Base-by-base conservation (phyloP, 1,140 invertebrate species). In the Rhagoletis pomonella region DNA sequence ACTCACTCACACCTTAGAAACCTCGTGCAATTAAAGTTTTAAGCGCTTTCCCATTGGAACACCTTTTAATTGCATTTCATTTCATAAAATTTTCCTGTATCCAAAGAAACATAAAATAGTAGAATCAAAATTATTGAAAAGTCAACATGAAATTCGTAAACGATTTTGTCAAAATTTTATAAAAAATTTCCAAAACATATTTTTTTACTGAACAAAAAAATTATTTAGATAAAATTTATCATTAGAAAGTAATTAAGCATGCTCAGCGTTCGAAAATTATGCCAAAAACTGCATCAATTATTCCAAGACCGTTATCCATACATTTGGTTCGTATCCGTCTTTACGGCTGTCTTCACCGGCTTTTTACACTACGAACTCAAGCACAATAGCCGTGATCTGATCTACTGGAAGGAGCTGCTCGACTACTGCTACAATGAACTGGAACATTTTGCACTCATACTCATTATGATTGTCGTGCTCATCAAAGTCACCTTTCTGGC, bases 291-390 rank as follows among this genome's bases (percentile, higher is more conserved):
- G 29, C 89, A 88, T 69, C 81, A 90, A 14, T 90, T 91, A 42
- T 90, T 92, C 85, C 87, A 87, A 55, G 29, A 87, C 17, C 88
- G 92, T 65, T 92, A 92, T 67, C 90, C 90, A 0, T 87, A 84
- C 39, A 91, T 92, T 10, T 89, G 88, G n/a, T 44, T 92, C 12
- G 86, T 87, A 44, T 89, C 89, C 65, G 88, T 90, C 9, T 5
- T 89, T 58, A 88, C 88, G 6, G 86, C 89, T 1, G 50, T 91
- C 12, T 1, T 91, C 0, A 90, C 89, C 1, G 91, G 89, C 55
- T 92, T 90, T 42, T 47, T 92, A 62, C 91, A 92, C 85, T 92
- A 91, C 29, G 91, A 92, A 58, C 89, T 89, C 85, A 88, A 88
- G 64, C 88, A 90, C 39, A 88, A 91, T 59, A 88, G 90, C 29